phyloP scores from a whole-genome alignment of 2,888 invertebrate species.

The Eristalis intricaria region DNA sequence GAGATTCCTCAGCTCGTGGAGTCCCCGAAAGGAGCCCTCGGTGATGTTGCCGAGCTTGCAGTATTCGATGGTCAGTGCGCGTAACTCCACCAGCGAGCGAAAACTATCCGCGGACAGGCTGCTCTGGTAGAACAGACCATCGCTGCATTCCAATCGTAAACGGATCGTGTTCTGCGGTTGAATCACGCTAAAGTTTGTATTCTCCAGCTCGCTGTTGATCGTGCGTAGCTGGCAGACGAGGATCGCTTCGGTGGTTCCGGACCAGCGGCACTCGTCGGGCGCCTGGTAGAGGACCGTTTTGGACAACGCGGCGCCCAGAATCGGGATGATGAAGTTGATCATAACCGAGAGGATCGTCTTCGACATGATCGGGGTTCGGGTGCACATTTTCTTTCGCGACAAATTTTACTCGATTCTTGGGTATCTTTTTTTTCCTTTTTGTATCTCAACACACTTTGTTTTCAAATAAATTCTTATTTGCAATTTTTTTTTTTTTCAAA shows the following conservation, averaged over 20 bases:
- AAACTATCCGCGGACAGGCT: conserved; percentile 90
- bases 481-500: conserved; percentile 24
- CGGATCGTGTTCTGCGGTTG: conserved; percentile 92
- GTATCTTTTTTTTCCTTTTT: conserved; percentile 51
- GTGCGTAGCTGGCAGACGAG: conserved; percentile 90
- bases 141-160: conserved; percentile 90
- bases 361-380: conserved; percentile 75
- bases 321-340: conserved; percentile 79
- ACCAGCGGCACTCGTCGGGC: conserved; percentile 89
- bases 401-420: conserved; percentile 34
- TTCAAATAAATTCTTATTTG: conserved; percentile 18
- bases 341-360: conserved; percentile 78
- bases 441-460: conserved; percentile 33
- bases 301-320: conserved; percentile 80
- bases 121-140: conserved; percentile 90
- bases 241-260: conserved; percentile 81
- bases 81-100: conserved; percentile 89
- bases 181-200: conserved; percentile 93
- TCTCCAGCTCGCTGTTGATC: conserved; percentile 93
- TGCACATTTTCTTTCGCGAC: conserved; percentile 67
- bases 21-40: conserved; percentile 89
- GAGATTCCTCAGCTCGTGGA: conserved; percentile 91
- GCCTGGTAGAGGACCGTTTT: conserved; percentile 86
- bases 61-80: conserved; percentile 91
- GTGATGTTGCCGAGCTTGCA: conserved; percentile 94